These are phyloP conservation scores for Calonectris borealis DNA, from an alignment of 2,113 vertebrate species.

Conservation along the genomic window DNA sequence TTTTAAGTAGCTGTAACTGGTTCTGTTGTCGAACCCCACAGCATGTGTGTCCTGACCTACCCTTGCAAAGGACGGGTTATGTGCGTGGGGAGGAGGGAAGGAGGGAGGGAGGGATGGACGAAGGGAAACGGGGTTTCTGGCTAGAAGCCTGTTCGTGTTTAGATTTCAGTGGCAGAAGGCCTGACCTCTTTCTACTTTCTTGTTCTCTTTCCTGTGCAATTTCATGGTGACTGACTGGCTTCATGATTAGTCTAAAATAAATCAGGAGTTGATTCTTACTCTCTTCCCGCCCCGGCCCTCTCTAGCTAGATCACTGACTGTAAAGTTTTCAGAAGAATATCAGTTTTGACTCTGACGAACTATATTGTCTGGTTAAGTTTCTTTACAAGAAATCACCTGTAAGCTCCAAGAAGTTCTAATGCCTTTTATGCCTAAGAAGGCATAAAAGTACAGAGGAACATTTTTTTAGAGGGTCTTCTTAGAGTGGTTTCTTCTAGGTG, in stretches of 20 bases:
- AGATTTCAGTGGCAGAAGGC: constrained; percentile 25
- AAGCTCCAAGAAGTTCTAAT: not conserved
- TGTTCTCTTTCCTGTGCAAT: constrained; percentile 41
- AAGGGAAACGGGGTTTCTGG: not conserved
- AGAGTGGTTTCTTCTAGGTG: not conserved
- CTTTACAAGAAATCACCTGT: not conserved
- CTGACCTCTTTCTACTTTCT: constrained; percentile 46
- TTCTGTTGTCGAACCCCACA: not conserved
- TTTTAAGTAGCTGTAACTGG: not conserved
- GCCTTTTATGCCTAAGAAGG: not conserved
- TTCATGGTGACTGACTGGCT: constrained; percentile 44
- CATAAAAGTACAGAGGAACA: not conserved
- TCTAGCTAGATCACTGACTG: not conserved
- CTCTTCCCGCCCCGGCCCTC: not conserved
- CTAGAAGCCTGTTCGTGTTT: constrained; percentile 12
- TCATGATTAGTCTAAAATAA: constrained; percentile 45
- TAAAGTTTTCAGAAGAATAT: not conserved
- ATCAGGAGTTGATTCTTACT: not conserved
- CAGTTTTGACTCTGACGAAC: not conserved
- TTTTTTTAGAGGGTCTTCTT: not conserved
- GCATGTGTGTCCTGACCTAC: not conserved
- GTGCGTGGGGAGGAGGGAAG: not conserved
- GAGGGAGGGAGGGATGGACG: not conserved
- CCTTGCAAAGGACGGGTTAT: not conserved
- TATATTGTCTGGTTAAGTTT: not conserved